Percentiles rank a stretch among this genome's conserved stretches.
These are phyloP conservation scores for Brassicogethes aeneus DNA, from an alignment of 2,888 invertebrate species.

Conservation along the genomic window DNA sequence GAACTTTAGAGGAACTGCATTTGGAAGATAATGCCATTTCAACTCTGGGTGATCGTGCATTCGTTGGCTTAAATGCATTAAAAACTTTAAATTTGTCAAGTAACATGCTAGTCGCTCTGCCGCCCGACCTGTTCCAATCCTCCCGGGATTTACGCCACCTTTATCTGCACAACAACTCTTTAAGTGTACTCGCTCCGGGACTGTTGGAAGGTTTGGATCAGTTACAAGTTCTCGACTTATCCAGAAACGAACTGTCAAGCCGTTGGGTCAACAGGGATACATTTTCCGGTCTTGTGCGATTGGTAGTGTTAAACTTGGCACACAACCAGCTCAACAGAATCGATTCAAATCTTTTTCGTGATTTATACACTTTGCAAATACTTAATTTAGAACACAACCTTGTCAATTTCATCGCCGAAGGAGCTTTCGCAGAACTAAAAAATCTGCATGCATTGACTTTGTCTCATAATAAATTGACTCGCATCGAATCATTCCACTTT, in stretches of 20 bases:
- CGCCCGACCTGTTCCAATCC: slow-evolving; percentile 68
- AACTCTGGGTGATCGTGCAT: slow-evolving; percentile 63
- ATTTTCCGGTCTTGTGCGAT: slow-evolving; percentile 62
- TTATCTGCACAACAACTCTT: slow-evolving; percentile 67
- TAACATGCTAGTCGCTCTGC: slow-evolving; percentile 67
- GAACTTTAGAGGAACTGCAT: slow-evolving; percentile 58
- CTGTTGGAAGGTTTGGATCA: slow-evolving; percentile 65
- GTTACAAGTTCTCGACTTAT: slow-evolving; percentile 63
- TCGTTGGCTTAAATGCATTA: slow-evolving; percentile 59
- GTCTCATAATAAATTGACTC: slow-evolving; percentile 60
- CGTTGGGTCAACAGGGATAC: slow-evolving; percentile 71
- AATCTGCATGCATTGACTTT: slow-evolving; percentile 69
- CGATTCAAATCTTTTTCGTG: slow-evolving; percentile 63
- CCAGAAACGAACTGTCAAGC: slow-evolving; percentile 65
- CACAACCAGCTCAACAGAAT: slow-evolving; percentile 64
- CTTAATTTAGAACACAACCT: slow-evolving; percentile 65
- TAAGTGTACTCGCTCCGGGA: slow-evolving; percentile 66
- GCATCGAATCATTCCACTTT: slow-evolving; percentile 61
- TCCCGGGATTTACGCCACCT: slow-evolving; percentile 64
- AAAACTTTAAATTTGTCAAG: slow-evolving; percentile 69
- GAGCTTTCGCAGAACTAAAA: slow-evolving; percentile 65
- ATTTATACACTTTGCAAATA: slow-evolving; percentile 65
- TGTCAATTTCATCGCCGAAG: slow-evolving; percentile 60
- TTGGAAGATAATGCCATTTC: slow-evolving; percentile 70
- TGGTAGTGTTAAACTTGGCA: slow-evolving; percentile 67